These are phyloP conservation scores for Thecocarcelia acutangulata DNA, from an alignment of 2,888 invertebrate genomes.

Conservation along the genomic window DNA sequence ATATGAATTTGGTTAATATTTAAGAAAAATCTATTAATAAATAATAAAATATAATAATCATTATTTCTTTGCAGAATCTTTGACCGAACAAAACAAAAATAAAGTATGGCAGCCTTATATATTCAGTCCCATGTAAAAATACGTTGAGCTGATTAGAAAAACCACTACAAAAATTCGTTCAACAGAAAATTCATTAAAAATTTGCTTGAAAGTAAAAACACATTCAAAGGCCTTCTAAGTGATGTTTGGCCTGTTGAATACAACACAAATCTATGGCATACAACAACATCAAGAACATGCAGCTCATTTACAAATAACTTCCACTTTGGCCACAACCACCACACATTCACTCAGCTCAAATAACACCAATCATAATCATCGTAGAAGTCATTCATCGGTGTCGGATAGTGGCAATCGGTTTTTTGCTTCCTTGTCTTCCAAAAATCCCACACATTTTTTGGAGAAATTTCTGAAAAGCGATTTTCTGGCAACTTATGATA, in stretches of 20 bases:
- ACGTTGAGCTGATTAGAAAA: constrained; percentile 50
- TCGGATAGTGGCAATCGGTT: constrained; percentile 71
- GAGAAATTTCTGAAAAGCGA: constrained; percentile 79
- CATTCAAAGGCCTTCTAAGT: constrained; percentile 44
- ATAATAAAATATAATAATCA: too few species aligned
- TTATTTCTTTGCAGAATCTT: constrained; percentile 49
- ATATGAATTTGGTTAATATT: too few species aligned
- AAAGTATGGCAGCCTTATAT: constrained; percentile 33
- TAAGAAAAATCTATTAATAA: too few species aligned
- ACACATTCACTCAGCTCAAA: constrained; percentile 23
- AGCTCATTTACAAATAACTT: constrained; percentile 53
- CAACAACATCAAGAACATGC: constrained; percentile 64
- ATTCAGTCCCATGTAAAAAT: constrained; percentile 33
- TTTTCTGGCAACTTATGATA: constrained; percentile 77
- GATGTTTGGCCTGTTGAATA: constrained; percentile 79
- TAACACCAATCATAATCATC: constrained; percentile 44
- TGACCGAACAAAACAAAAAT: too few species aligned
- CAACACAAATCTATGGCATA: constrained; percentile 79
- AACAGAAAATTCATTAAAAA: constrained; percentile 21
- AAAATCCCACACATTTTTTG: constrained; percentile 76
- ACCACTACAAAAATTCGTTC: constrained; percentile 32
- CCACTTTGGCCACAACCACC: constrained; percentile 30
- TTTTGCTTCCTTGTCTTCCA: constrained; percentile 72
- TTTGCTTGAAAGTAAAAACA: neutral
- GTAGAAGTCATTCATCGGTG: constrained; percentile 59